Evolutionary conservation across 2,113 vertebrate genomes (phyloP).

Genomic region (Neodon shergylaensis): DNA sequence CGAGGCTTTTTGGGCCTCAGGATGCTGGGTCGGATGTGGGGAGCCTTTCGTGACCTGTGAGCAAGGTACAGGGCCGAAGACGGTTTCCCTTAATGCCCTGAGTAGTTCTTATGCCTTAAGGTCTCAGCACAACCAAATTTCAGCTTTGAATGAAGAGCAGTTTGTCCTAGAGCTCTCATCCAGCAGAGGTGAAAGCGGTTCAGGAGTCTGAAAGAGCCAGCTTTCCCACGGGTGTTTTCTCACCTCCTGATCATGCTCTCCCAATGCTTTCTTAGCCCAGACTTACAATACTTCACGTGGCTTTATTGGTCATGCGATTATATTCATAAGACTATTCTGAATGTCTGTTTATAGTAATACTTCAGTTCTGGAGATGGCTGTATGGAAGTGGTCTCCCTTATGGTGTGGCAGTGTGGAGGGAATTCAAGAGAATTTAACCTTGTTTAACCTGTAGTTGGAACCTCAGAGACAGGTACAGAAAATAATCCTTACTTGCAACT

Average conservation of each 20-base stretch:
- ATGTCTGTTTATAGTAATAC: not conserved
- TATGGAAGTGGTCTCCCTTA: not conserved
- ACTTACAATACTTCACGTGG: not conserved
- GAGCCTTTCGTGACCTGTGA: not conserved
- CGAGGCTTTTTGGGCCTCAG: not conserved
- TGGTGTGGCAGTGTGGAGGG: no score
- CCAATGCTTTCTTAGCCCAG: not conserved
- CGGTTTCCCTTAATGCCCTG: not conserved
- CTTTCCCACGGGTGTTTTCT: not conserved
- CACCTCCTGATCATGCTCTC: not conserved
- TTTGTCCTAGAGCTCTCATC: not conserved
- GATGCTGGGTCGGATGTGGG: not conserved
- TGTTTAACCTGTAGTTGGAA: not conserved
- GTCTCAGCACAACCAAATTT: not conserved
- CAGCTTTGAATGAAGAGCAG: not conserved
- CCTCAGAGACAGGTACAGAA: not conserved
- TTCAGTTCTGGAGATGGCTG: not conserved
- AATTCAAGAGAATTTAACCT: not conserved
- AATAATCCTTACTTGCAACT: not conserved
- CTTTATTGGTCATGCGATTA: not conserved
- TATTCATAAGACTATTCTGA: not conserved
- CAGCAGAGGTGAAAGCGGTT: rapidly evolving
- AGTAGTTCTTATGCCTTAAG: not conserved
- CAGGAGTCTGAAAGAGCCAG: rapidly evolving
- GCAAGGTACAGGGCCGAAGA: not conserved